Evolutionary conservation across 2,888 invertebrate species (phyloP).

Genomic region (Cotesia congregata): DNA sequence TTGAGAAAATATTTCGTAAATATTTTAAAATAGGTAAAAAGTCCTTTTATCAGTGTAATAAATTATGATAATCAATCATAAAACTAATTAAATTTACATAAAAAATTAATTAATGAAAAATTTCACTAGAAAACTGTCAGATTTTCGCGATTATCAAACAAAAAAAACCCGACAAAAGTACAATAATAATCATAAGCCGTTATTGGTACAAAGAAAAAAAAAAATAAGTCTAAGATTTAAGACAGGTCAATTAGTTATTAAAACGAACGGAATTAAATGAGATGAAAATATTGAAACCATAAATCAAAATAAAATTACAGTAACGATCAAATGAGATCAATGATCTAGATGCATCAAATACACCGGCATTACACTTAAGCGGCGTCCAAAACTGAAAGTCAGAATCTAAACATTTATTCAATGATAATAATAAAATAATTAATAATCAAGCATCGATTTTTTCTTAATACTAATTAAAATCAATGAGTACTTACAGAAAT

Average conservation of each 20-base stretch:
- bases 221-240: background rate
- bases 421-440: background rate
- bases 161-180: background rate
- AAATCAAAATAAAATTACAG: background rate
- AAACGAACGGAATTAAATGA: background rate
- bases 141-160: background rate
- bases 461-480: background rate
- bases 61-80: too few species aligned
- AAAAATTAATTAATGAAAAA: too few species aligned
- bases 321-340: background rate
- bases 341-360: background rate
- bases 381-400: background rate
- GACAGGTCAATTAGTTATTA: background rate
- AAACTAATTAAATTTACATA: too few species aligned
- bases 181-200: background rate
- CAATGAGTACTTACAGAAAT: background rate
- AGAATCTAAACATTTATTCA: background rate
- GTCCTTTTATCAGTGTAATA: too few species aligned
- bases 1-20: slow-evolving; percentile 85
- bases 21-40: too few species aligned
- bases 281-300: background rate
- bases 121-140: too few species aligned
- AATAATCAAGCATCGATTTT: background rate
- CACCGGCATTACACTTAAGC: background rate
- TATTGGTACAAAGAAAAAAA: too few species aligned